Evolutionary conservation across 2,888 invertebrate species (phyloP), one percentile per base, ranked within the genome.

Genomic region (Pachydiplax longipennis): DNA sequence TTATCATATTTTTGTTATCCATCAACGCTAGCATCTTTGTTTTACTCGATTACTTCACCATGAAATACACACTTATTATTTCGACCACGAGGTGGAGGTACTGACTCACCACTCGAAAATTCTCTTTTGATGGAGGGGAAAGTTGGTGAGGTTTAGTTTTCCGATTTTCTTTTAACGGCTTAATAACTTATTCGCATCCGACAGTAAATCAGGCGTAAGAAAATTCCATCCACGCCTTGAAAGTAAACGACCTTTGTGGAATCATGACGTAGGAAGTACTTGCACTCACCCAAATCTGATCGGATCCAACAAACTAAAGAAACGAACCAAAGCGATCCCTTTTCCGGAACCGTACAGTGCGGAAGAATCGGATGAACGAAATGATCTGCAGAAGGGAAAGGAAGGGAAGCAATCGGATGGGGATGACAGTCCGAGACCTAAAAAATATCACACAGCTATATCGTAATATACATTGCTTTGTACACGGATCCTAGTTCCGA

Each of bases 391-490:
- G 22, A 37, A 6, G 87, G n/a, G 37, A 61, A 61, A 82, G 18
- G 83, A 35, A 83, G 83, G 83, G 83, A 58, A 31, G 58, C 53
- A 31, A 61, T 37, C 25, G 25, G 73, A 73, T 73, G 73, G 73
- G 83, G 37, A 31, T 31, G 37, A n/a, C 15, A 31, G 61, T 87
- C 87, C 61, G 22, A 61, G 37, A 37, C 18, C 37, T 61, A 87
- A 87, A 48, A 83, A 87, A 87, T 87, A 87, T 87, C 87, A 87
- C 87, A 87, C 87, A 87, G 58, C 53, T 58, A 83, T 61, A 83
- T 61, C 87, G 61, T 87, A 87, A 22, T 87, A 87, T 87, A 87
- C 87, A 87, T 87, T 87, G 61, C 87, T 87, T 87, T 87, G 87
- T 87, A 87, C 87, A 87, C 37, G 58, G 58, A 61, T 87, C 83